Base-by-base conservation (phyloP, 2,888 invertebrate genomes). In the Malthinus seriepunctatus region DNA sequence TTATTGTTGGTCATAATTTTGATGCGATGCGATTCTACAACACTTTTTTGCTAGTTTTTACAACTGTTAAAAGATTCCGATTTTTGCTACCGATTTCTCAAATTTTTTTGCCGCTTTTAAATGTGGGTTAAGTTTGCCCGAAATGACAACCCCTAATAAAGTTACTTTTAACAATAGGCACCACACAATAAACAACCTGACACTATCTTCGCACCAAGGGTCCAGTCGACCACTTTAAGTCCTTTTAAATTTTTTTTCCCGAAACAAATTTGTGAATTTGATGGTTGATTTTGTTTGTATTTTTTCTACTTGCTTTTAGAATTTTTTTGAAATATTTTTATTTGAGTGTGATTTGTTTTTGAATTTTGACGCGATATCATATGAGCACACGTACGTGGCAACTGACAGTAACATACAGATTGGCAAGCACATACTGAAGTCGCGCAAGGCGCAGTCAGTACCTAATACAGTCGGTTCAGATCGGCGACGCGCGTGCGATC, bases 391-490 rank as follows among this genome's bases (percentile, higher is more conserved):
- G 70, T 67, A 67, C 64, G 67, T 67, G 63, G 68, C 67, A 69
- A 72, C 73, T 72, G 71, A 72, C 76, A 73, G 67, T 69, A 63
- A 70, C 72, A 67, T 68, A 69, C 75, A 72, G 69, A 72, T 75
- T 72, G 39, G 71, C 74, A 70, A 79, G 75, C 81, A 80, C 80
- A 81, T 78, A 82, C 82, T 82, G 83, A 82, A 81, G 78, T 80
- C 79, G 76, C 76, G 72, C 73, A 60, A 38, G 69, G 67, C 63
- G 63, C 67, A 65, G 69, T 63, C 67, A 76, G 76, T 78, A 78
- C 76, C 76, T 73, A 72, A 77, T 72, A 73, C 73, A 74, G 73
- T 77, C 78, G 76, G 73, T 76, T 77, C 70, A 67, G 72, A 72
- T 73, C 74, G 74, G 73, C 76, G 77, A 79, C 74, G 75, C 77